Evolutionary conservation across 2,797 vertebrate species (phyloP), one percentile per base, ranked within the genome.

Genomic region (Champsocephalus gunnari): DNA sequence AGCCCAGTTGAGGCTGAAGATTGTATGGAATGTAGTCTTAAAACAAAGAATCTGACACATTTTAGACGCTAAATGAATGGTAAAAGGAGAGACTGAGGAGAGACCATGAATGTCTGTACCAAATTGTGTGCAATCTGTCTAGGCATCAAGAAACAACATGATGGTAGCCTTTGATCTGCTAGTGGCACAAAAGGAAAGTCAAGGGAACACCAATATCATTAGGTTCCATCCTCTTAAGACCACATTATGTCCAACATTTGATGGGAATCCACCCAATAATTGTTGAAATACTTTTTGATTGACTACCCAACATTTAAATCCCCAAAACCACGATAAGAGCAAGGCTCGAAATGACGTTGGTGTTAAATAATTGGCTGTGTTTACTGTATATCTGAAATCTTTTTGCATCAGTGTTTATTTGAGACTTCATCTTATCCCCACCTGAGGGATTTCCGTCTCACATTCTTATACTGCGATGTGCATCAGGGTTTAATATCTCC

Each of bases 401-500:
- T 48, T 24, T 38, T 12, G 14, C 44, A 55, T 58, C 1, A 47
- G 24, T 69, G 14, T 71, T 79, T 64, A 61, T 43, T 61, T 28
- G 16, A 12, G 9, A 32, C 10, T 3, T 61, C 12, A 41, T 74
- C 55, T 50, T 9, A 13, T 11, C 14, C 13, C 45, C 47, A 71
- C 71, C 59, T 65, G 71, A 69, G 44, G 44, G 60, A 73, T 21
- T 19, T 57, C 5, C 34, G 51, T 58, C 32, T 73, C 63, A 11
- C 38, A 28, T 49, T 43, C 43, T 57, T 55, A 63, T 14, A 16
- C 66, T 48, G 51, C 65, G 54, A 83, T 44, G 68, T 55, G 41
- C 66, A 69, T 55, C 67, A 12, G 65, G 49, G 54, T 73, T 76
- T 56, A 58, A 34, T 14, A 61, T 61, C 55, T 81, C 34, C 68